Conservation (phyloP, 2,888 invertebrate species). For the Cheilosia soror region DNA sequence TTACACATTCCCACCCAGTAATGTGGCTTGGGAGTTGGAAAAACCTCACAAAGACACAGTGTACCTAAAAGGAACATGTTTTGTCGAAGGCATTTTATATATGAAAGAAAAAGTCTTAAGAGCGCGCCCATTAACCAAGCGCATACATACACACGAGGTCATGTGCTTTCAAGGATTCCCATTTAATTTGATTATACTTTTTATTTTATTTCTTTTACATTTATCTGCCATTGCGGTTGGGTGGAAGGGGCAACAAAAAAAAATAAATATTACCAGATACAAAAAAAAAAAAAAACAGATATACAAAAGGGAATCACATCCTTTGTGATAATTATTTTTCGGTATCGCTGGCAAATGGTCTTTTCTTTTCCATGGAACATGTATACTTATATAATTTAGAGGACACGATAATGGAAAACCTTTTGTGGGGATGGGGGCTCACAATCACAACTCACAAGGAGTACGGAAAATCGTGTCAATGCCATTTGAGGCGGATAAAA, state of each 20-base stretch:
- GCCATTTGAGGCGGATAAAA: conserved; percentile 52
- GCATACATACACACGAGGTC: conserved; percentile 20
- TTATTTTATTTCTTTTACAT: conserved; percentile 22
- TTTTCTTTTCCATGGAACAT: conserved; percentile 28
- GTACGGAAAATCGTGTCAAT: conserved; percentile 61
- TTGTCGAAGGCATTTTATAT: not conserved
- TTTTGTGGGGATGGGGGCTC: conserved; percentile 23
- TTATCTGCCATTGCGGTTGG: conserved; percentile 19
- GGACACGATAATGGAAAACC: conserved; percentile 66
- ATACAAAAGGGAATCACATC: conserved; percentile 48
- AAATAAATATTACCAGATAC: not conserved
- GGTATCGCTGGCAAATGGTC: conserved; percentile 41
- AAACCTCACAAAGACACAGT: conserved; percentile 28
- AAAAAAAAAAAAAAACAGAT: conserved; percentile 2
- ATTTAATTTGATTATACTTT: conserved; percentile 58
- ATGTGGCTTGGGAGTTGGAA: not conserved
- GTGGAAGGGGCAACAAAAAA: not conserved
- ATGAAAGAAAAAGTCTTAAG: conserved; percentile 3
- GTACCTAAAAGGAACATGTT: not conserved
- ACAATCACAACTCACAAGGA: conserved; percentile 8
- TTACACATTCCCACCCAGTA: conserved; percentile 31
- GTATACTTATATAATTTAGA: conserved; percentile 63
- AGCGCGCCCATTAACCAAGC: conserved; percentile 31
- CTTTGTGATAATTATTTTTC: conserved; percentile 61
- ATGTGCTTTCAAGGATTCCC: conserved; percentile 45